Evolutionary conservation across 2,888 invertebrate species (phyloP), one percentile per base, ranked within the genome.

Genomic region (Mycalesis mineus): DNA sequence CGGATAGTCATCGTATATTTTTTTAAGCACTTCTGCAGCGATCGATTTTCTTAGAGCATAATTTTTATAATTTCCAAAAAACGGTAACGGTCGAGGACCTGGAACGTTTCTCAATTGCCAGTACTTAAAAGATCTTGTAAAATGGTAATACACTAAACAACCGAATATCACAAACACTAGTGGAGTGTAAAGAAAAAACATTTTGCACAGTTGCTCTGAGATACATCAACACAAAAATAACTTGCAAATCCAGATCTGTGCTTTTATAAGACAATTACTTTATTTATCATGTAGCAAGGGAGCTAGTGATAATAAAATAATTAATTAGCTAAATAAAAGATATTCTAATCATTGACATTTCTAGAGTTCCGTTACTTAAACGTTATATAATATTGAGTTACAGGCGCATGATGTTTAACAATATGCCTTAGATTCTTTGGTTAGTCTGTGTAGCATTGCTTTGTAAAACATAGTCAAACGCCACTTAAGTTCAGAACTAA

Each of bases 1-100:
- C 0, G 77, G 74, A 51, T 64, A 82, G 2, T 62, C 55, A 0
- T 73, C 42, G 51, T 83, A 82, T 1, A 77, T 59, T 36, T 77
- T 71, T 45, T 71, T 64, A 67, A 69, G n/a, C 15, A 45, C 6
- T 31, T 9, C 9, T 6, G 31, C 31, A 11, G 31, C 45, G 11
- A 8, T 45, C 31, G 15, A 33, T 15, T 31, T 45, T 45, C 45
- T 31, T 0, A 45, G 31, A 7, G 31, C 29, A 31, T 9, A 45
- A 31, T 45, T 14, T 31, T 45, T 45, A 9, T 15, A 1, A 11
- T 45, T 45, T 9, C 45, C 45, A 7, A 45, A 45, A 31, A 45
- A 45, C 14, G 31, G 31, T 9, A 45, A 15, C 15, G 45, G 31
- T 31, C 8, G 7, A 7, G 45, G 45, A 3, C 45, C 45, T 14